These are phyloP conservation scores for Psittacula cyanocephala DNA, from an alignment of 2,113 vertebrate species.

Conservation along the genomic window DNA sequence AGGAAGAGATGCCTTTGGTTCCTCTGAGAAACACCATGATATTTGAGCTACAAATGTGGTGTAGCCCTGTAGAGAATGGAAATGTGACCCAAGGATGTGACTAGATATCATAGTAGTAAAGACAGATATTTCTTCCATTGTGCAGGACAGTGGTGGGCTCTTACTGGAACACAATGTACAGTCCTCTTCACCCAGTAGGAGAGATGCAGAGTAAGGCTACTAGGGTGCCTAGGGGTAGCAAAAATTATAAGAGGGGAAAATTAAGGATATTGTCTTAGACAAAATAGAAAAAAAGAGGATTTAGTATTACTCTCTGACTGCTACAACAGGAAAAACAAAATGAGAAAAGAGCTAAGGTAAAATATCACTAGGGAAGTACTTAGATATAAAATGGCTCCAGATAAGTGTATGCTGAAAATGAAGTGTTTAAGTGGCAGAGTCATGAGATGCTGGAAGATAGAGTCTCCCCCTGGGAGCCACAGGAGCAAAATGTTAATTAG, in stretches of 20 bases:
- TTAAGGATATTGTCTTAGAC: neutral
- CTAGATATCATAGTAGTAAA: neutral
- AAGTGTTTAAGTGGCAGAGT: neutral
- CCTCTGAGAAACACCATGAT: neutral
- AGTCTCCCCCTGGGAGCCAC: neutral
- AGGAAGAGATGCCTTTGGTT: neutral
- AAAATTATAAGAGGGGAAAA: neutral
- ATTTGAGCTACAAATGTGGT: neutral
- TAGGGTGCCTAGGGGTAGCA: neutral
- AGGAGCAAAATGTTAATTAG: slow-evolving; percentile 51
- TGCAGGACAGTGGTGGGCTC: neutral
- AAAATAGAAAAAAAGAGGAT: neutral
- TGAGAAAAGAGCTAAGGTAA: neutral
- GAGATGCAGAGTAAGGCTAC: neutral
- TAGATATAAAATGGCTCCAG: neutral
- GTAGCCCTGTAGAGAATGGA: neutral
- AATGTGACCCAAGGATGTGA: neutral
- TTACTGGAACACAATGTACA: neutral
- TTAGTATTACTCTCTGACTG: neutral
- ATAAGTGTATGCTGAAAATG: neutral
- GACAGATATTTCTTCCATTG: neutral
- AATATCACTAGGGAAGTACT: neutral
- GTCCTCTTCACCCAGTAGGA: neutral
- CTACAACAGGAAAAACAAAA: neutral
- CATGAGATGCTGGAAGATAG: neutral